Conservation (phyloP, 2,888 invertebrate species). For the Polymixis lichenea region DNA sequence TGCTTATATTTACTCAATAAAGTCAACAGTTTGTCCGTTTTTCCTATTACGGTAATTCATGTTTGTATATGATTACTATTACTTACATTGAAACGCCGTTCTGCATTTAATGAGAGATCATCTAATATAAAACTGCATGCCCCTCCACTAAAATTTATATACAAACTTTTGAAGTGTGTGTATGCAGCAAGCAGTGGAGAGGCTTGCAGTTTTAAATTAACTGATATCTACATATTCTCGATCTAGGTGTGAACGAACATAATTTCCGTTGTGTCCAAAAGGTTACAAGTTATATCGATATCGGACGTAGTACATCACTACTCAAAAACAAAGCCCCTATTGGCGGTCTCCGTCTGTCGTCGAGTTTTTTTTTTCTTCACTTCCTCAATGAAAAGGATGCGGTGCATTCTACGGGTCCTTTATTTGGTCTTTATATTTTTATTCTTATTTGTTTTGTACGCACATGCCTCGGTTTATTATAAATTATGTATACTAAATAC, state of each 20-base stretch:
- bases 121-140: no score
- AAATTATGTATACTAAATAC: slow-evolving; percentile 60
- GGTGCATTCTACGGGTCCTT: slow-evolving; percentile 80
- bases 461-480: slow-evolving; percentile 58
- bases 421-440: slow-evolving; percentile 76
- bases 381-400: slow-evolving; percentile 84
- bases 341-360: slow-evolving; percentile 83
- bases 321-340: slow-evolving; percentile 81
- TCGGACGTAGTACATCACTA: slow-evolving; percentile 71
- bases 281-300: slow-evolving; percentile 58
- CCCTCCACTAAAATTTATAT: no score
- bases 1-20: slow-evolving; percentile 51
- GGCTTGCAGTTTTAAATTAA: no score
- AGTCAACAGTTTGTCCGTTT: slow-evolving; percentile 37
- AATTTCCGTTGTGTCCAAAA: slow-evolving; percentile 32
- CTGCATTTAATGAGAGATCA: neutral
- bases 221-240: neutral
- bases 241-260: slow-evolving; percentile 25
- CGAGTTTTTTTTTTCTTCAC: slow-evolving; percentile 78
- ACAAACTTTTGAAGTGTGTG: no score
- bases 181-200: no score
- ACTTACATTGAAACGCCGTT: slow-evolving; percentile 9
- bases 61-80: slow-evolving; percentile 28
- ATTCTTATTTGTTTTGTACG: slow-evolving; percentile 68
- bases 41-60: slow-evolving; percentile 46